Evolutionary conservation across 1,140 invertebrate species (phyloP), one percentile per base, ranked within the genome.

Genomic region (Drosophila littoralis): DNA sequence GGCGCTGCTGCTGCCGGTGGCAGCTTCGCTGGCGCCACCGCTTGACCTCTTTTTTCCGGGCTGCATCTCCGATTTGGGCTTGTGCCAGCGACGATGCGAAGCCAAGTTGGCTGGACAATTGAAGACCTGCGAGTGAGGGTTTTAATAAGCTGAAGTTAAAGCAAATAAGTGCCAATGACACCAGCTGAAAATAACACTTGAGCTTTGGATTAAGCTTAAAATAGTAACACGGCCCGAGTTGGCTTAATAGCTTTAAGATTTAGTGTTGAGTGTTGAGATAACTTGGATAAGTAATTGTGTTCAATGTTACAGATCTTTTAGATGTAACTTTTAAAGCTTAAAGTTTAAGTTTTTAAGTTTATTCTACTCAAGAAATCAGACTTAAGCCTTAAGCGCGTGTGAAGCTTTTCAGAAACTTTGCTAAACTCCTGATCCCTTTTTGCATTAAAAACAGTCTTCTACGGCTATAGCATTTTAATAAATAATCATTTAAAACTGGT

Each of bases 91-190:
- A 22, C 98, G 94, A 93, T 99, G 98, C 0, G 98, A 99, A 0
- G 98, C 98, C 73, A 99, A 92, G 92, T 99, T 99, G 6, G 98
- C 98, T 0, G 98, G 98, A 93, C 98, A 99, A 92, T 98, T 99
- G 94, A 99, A 99, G 0, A 98, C 96, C 83, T 86, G 54, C 22
- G 5, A 10, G 3, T 3, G 13, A 7, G 3, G 9, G 46, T 6
- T 13, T 6, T 1, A 28, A 61, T 28, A 7, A 2, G 12, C 12
- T 33, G 91, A 93, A 69, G 36, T 54, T 52, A 15, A 45, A 7
- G 7, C 3, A 9, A 13, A 15, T 5, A 13, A 40, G 1, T 35
- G 5, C 3, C n/a, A 35, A 22, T 8, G 32, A 35, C 6, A 35
- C 7, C 12, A 8, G 32, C 33, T 60, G n/a, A 7, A 45, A 45